Evolutionary conservation across 2,888 invertebrate genomes (phyloP).

Genomic region (Drosophila mulleri): DNA sequence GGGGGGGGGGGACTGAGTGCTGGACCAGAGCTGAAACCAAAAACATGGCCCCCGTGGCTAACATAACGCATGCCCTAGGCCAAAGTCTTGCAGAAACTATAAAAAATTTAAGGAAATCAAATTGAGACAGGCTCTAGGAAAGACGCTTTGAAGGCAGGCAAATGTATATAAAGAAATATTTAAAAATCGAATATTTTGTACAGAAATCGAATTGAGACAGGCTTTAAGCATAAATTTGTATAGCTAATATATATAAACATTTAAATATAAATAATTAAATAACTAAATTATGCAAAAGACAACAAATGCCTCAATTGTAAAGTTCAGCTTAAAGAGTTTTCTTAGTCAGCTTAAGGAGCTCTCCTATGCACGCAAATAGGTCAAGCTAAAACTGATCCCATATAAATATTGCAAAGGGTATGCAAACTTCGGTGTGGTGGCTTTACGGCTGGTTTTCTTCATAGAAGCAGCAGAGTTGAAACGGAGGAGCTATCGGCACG

Average conservation of each 20-base stretch:
- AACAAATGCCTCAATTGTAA: background rate
- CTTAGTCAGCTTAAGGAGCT: background rate
- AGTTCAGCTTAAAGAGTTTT: too few relatives aligned
- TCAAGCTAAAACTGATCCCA: background rate
- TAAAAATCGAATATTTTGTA: background rate
- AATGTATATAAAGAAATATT: background rate
- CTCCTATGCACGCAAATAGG: background rate
- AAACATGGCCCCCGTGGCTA: conserved; percentile 44
- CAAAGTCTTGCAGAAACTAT: background rate
- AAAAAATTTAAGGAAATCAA: background rate
- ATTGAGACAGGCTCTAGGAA: background rate
- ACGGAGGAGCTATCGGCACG: conserved; percentile 40
- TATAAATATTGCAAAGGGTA: conserved; percentile 25
- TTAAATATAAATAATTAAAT: background rate
- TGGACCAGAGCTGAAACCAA: conserved; percentile 28
- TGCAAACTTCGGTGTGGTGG: conserved; percentile 10
- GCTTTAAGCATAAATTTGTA: too few relatives aligned
- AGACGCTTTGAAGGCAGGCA: too few relatives aligned
- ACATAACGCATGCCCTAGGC: conserved; percentile 43
- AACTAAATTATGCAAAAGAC: background rate
- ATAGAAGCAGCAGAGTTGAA: conserved; percentile 37
- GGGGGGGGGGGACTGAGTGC: conserved; percentile 8
- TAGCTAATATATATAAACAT: background rate
- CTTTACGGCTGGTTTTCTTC: conserved; percentile 29
- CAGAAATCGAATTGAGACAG: background rate